Conservation (phyloP, 2,797 vertebrate genomes). For the Siniperca undulata region DNA sequence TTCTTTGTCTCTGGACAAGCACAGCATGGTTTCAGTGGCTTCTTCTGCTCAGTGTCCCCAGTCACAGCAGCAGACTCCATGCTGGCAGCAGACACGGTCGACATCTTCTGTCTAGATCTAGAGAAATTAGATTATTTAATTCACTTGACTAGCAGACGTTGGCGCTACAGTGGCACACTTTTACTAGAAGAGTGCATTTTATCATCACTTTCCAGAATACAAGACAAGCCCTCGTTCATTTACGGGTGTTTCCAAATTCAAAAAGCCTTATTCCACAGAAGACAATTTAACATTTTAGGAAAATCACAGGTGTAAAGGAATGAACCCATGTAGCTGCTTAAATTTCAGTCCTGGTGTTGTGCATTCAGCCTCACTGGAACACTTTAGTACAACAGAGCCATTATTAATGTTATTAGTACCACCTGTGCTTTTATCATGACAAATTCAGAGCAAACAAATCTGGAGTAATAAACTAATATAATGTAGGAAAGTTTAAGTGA, state of each 20-base stretch:
- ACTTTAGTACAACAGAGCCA: neutral
- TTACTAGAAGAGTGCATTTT: neutral
- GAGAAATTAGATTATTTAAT: neutral
- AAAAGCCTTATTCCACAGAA: neutral
- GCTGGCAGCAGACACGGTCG: slow-evolving; percentile 85
- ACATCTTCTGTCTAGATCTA: slow-evolving; percentile 81
- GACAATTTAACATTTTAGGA: too few relatives aligned
- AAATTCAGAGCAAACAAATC: too few relatives aligned
- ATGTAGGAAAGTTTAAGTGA: too few relatives aligned
- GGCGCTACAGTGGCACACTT: neutral
- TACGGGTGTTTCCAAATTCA: neutral
- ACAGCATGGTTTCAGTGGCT: slow-evolving; percentile 94
- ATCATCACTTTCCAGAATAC: neutral
- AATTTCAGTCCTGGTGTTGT: neutral
- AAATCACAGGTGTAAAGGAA: neutral
- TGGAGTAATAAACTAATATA: too few relatives aligned
- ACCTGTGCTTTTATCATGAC: neutral
- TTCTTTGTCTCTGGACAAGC: slow-evolving; percentile 98
- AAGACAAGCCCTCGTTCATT: neutral
- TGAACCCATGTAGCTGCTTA: neutral
- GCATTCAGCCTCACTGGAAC: neutral
- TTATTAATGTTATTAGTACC: too few relatives aligned
- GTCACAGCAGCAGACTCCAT: slow-evolving; percentile 72
- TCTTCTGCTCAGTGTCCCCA: slow-evolving; percentile 84
- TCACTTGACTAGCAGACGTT: neutral